Evolutionary conservation across 2,113 vertebrate species (phyloP), one percentile per base, ranked within the genome.

Genomic region (Thalassoma bifasciatum): DNA sequence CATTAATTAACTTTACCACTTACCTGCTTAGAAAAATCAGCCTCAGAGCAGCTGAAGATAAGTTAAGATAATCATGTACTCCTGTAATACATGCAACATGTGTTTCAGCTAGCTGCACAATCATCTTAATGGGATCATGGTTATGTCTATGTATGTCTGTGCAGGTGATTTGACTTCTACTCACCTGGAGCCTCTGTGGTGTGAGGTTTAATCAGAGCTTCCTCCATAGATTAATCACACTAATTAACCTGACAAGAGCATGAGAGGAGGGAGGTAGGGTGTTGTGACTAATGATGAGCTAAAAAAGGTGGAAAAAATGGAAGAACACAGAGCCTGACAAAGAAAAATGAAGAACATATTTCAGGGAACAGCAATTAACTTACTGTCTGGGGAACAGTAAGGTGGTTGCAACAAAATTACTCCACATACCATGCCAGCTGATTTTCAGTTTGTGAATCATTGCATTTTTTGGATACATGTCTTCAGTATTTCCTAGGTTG

Each of bases 241-340:
- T 92, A 91, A 92, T 91, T 91, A 92, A 91, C 82, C 87, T 84
- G 81, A 86, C 88, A 85, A 88, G 77, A 37, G 61, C 73, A 72
- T 58, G 61, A 62, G 57, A 81, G 66, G 53, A 6, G 23, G 21
- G n/a, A 38, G 40, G 60, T 21, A 26, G 44, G 59, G 36, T 1
- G 4, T 67, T 68, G 44, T 61, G 71, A 78, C 47, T 75, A 69
- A 83, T 72, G 74, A 53, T 61, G 82, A 75, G 70, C 40, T 54
- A 65, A 63, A 54, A n/a, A 53, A 59, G 72, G 59, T 69, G 66
- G 19, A 8, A 57, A 58, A 57, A 58, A 5, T 17, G 1, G 5
- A 21, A 23, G 22, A 53, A 36, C 16, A 65, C 52, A 72, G 57
- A 72, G 59, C 19, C 23, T 61, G 66, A 62, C 53, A 56, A 59